Evolutionary conservation across 2,888 invertebrate genomes (phyloP), one percentile per base, ranked within the genome.

Genomic region (Arge pagana): DNA sequence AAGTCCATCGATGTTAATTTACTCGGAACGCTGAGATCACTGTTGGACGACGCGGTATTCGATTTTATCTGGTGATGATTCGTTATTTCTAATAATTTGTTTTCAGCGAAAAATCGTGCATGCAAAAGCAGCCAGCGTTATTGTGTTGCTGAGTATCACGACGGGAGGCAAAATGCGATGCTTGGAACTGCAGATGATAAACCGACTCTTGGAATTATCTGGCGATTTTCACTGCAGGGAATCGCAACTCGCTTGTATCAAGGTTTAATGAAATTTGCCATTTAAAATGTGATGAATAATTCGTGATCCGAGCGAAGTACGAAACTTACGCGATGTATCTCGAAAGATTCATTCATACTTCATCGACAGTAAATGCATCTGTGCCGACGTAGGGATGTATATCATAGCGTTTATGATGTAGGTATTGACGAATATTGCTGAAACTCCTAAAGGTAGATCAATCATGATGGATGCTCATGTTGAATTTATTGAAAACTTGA

Each of bases 1-100:
- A 65, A 74, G 35, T 74, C 77, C 2, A 63, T 70, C 8, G 66
- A 76, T 45, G 50, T 61, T 11, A 65, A 76, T 41, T 54, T 79
- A 24, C 53, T 79, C 36, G 49, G 57, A 4, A 62, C 53, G 33
- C 56, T 79, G 11, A 70, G 67, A 30, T 53, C 51, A 30, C 62
- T 75, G 10, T 53, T 78, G 19, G 61, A 72, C 15, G 66, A 73
- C 45, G 64, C 73, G 53, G 77, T 77, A 26, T 26, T 3, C n/a
- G 28, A 26, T 8, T 26, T n/a, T n/a, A n/a, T 26, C 28, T 26
- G 1, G 4, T 26, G 28, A 26, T 26, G 2, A 26, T 26, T 8
- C 28, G 28, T n/a, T 10, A 3, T 26, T 26, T 26, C 28, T 26
- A n/a, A 45, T n/a, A 35, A 28, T 26, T 28, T 39, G 48, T 51